Conservation (phyloP, 2,888 invertebrate species). For the Pyrocoelia pectoralis region DNA sequence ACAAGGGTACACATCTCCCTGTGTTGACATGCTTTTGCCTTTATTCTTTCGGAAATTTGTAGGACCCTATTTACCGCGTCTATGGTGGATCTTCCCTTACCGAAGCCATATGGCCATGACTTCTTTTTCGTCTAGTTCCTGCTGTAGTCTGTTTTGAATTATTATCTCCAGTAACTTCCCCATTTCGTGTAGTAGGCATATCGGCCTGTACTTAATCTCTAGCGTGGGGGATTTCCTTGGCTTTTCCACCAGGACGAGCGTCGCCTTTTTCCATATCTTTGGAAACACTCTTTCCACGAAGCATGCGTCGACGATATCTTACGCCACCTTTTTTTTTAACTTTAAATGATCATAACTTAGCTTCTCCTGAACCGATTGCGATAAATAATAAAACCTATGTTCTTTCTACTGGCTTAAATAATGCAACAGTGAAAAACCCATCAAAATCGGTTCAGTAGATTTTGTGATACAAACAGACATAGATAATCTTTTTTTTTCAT, state of each 20-base stretch:
- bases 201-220: conserved; percentile 8
- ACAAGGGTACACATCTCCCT: neutral
- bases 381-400: too few species aligned
- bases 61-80: conserved; percentile 5
- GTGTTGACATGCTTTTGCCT: neutral
- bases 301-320: too few species aligned
- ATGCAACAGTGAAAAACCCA: too few species aligned
- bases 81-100: conserved; percentile 10
- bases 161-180: conserved; percentile 18
- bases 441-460: too few species aligned
- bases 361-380: too few species aligned
- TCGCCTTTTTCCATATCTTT: neutral
- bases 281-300: neutral
- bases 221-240: neutral
- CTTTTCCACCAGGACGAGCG: neutral
- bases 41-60: neutral
- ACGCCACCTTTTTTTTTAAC: too few species aligned
- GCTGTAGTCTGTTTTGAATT: conserved; percentile 10
- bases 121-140: conserved; percentile 6
- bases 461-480: too few species aligned
- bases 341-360: too few species aligned
- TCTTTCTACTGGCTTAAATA: too few species aligned
- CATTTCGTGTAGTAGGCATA: conserved; percentile 16
- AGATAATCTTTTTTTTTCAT: too few species aligned
- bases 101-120: conserved; percentile 23